Evolutionary conservation across 2,113 vertebrate species (phyloP).

Genomic region (Platycercus adscitus): DNA sequence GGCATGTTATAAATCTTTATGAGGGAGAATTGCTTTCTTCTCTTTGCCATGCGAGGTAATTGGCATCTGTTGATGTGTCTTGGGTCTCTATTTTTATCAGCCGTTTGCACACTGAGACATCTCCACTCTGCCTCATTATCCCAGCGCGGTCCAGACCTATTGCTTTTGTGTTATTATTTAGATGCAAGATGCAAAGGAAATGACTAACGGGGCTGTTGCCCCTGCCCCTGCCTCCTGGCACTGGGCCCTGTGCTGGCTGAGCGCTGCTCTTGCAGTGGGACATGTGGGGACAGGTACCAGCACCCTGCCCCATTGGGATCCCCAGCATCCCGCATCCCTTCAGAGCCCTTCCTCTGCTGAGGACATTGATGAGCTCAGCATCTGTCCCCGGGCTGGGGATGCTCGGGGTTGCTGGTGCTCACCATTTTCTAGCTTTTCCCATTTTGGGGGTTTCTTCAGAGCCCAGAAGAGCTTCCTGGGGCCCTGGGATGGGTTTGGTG

Average conservation of each 20-base stretch:
- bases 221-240: background rate
- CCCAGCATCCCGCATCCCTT: fast-evolving
- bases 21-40: background rate
- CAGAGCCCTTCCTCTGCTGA: background rate
- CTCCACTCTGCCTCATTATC: background rate
- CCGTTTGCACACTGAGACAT: background rate
- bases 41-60: background rate
- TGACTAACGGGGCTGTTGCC: background rate
- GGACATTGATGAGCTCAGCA: background rate
- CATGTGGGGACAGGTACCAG: background rate
- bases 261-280: background rate
- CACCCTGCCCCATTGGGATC: background rate
- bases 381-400: background rate
- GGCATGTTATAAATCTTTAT: background rate
- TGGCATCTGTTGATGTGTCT: background rate
- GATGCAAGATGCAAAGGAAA: background rate
- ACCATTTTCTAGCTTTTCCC: background rate
- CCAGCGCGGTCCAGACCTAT: background rate
- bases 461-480: fast-evolving
- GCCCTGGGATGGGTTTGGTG: background rate
- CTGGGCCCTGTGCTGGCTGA: background rate
- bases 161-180: conserved; percentile 6
- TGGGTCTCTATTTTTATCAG: conserved; percentile 1
- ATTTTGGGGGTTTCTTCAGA: background rate
- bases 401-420: fast-evolving